phyloP scores from a whole-genome alignment of 2,113 vertebrate species.

The Oceanites oceanicus region DNA sequence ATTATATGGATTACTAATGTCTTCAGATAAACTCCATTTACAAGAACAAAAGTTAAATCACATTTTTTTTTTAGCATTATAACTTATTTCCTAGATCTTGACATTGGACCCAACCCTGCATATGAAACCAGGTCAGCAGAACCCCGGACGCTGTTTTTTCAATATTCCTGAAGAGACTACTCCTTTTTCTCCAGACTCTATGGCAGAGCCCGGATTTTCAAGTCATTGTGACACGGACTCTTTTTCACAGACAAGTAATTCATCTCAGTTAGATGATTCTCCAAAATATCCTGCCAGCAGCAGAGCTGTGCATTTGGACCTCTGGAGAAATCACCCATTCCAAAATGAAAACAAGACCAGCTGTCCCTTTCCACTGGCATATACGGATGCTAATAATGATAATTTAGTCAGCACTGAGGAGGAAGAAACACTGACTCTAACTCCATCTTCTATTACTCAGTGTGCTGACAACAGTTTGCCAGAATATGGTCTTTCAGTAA shows the following conservation, averaged over 20 bases:
- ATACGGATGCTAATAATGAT: slow-evolving; percentile 13
- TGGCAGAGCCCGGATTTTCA: slow-evolving; percentile 68
- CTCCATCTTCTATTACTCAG: slow-evolving; percentile 68
- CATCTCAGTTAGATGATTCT: slow-evolving; percentile 58
- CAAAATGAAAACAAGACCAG: slow-evolving; percentile 40
- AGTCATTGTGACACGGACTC: slow-evolving; percentile 80
- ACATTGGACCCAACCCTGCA: slow-evolving; percentile 80
- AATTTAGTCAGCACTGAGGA: slow-evolving; percentile 70
- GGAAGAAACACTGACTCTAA: slow-evolving; percentile 75
- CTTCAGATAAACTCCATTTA: background rate
- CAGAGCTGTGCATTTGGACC: slow-evolving; percentile 26
- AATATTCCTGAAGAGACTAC: slow-evolving; percentile 60
- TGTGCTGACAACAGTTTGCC: slow-evolving; percentile 60
- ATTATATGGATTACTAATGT: background rate
- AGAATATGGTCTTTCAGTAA: slow-evolving; percentile 66
- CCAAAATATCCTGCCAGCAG: slow-evolving; percentile 44
- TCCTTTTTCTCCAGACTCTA: slow-evolving; percentile 84
- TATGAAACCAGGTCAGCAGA: slow-evolving; percentile 77
- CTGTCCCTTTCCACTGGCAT: slow-evolving; percentile 42
- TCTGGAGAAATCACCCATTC: slow-evolving; percentile 59
- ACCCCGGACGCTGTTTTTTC: slow-evolving; percentile 68
- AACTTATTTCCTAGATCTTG: slow-evolving; percentile 76
- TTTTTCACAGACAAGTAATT: slow-evolving; percentile 79
- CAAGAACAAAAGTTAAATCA: background rate
- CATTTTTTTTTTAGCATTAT: background rate